phyloP scores from a whole-genome alignment of 2,113 vertebrate species.

The Calidris pugnax region DNA sequence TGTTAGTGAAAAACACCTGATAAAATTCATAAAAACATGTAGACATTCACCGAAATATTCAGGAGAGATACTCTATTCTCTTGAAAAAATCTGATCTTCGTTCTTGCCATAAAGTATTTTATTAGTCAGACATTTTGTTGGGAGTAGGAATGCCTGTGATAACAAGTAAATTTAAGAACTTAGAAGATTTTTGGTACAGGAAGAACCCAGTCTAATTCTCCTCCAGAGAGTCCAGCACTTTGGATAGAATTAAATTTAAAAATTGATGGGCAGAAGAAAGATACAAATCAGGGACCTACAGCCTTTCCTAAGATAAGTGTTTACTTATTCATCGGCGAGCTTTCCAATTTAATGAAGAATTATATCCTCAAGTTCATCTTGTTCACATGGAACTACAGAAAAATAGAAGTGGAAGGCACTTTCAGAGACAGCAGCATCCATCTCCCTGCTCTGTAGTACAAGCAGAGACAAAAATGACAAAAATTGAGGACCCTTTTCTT shows the following conservation, averaged over 20 bases:
- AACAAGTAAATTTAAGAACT: background rate
- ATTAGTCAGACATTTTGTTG: background rate
- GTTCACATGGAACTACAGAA: background rate
- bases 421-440: background rate
- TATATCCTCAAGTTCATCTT: background rate
- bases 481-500: background rate
- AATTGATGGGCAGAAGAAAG: background rate
- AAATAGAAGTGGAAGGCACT: background rate
- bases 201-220: background rate
- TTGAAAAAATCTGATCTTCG: background rate
- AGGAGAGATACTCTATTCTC: background rate
- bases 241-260: background rate
- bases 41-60: background rate
- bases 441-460: background rate
- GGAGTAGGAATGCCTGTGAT: background rate
- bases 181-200: background rate
- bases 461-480: background rate
- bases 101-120: background rate
- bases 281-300: background rate
- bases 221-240: background rate
- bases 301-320: background rate
- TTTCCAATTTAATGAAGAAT: constrained; percentile 1
- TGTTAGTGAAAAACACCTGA: background rate
- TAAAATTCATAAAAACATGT: background rate
- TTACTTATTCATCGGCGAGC: background rate